Percentiles rank a stretch among this genome's conserved stretches.
phyloP scores from a whole-genome alignment of 1,140 invertebrate species.

The Pristionchus pacificus region DNA sequence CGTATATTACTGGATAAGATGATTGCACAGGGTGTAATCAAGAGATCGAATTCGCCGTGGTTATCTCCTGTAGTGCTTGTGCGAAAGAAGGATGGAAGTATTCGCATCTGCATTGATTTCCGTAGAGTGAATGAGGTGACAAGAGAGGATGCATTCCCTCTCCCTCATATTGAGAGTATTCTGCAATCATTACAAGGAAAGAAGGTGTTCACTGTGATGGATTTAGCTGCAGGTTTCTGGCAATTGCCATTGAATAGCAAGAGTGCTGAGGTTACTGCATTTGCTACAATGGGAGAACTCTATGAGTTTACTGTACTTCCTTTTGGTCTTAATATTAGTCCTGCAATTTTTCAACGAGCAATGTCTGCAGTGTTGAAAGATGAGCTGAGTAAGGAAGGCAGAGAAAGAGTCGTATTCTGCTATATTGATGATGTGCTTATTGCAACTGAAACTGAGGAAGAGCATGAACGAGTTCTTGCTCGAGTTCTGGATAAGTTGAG shows the following conservation, averaged over 20 bases:
- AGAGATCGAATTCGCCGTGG: constrained; percentile 55
- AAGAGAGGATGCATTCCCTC: constrained; percentile 48
- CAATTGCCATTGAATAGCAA: constrained; percentile 12
- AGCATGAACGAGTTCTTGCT: background rate
- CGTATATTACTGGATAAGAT: background rate
- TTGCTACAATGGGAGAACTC: background rate
- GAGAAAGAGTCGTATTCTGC: background rate
- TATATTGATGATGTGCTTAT: constrained; percentile 25
- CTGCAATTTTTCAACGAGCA: constrained; percentile 17
- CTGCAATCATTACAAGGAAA: constrained; percentile 57
- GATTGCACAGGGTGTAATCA: constrained; percentile 6
- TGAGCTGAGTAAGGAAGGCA: constrained; percentile 2
- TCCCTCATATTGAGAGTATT: constrained; percentile 58
- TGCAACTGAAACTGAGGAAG: constrained; percentile 7
- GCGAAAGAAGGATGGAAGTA: constrained; percentile 61
- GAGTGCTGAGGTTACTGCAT: background rate
- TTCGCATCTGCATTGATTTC: constrained; percentile 61
- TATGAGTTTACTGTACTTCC: background rate
- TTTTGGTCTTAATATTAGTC: background rate
- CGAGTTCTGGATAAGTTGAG: background rate
- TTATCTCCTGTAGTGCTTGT: constrained; percentile 61
- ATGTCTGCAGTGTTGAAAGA: constrained; percentile 25
- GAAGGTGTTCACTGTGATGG: constrained; percentile 59
- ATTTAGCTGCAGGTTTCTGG: constrained; percentile 49
- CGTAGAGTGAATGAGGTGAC: constrained; percentile 60